phyloP scores from a whole-genome alignment of 2,888 invertebrate species.

The Microdon myrmicae region DNA sequence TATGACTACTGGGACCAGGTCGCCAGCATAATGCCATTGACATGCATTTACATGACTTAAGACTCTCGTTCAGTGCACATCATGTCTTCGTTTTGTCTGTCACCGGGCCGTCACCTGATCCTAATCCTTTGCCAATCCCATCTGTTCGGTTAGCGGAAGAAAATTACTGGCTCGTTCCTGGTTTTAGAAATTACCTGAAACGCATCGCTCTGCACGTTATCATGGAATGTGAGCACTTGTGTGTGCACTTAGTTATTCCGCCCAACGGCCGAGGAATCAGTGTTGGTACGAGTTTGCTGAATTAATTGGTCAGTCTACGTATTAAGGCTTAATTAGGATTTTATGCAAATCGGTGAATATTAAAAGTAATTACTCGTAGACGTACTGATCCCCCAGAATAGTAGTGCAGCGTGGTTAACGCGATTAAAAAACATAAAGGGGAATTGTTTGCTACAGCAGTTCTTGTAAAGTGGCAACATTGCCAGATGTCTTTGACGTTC shows the following conservation, averaged over 20 bases:
- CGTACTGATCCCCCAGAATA: constrained; percentile 26
- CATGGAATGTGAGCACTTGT: too few relatives aligned
- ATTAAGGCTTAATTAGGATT: constrained; percentile 44
- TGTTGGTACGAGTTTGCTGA: too few relatives aligned
- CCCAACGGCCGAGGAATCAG: too few relatives aligned
- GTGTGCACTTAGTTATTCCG: too few relatives aligned
- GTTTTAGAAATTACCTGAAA: too few relatives aligned
- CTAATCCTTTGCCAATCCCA: constrained; percentile 32
- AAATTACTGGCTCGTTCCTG: too few relatives aligned
- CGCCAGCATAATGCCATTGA: constrained; percentile 11
- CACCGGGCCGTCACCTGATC: constrained; percentile 32
- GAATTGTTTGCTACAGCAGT: constrained; percentile 52
- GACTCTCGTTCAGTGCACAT: too few relatives aligned
- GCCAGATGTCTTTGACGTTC: neutral
- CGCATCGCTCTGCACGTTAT: too few relatives aligned
- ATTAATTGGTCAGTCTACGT: constrained; percentile 8
- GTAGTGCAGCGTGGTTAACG: constrained; percentile 32
- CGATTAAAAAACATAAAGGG: constrained; percentile 52
- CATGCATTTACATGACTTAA: constrained; percentile 4
- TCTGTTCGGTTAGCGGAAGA: too few relatives aligned
- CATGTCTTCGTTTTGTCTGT: constrained; percentile 12
- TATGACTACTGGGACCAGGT: constrained; percentile 28
- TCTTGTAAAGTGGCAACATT: constrained; percentile 41
- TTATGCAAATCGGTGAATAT: constrained; percentile 51
- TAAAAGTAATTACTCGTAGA: constrained; percentile 52